Conservation (phyloP, 2,797 vertebrate genomes). For the Hyperoplus immaculatus region DNA sequence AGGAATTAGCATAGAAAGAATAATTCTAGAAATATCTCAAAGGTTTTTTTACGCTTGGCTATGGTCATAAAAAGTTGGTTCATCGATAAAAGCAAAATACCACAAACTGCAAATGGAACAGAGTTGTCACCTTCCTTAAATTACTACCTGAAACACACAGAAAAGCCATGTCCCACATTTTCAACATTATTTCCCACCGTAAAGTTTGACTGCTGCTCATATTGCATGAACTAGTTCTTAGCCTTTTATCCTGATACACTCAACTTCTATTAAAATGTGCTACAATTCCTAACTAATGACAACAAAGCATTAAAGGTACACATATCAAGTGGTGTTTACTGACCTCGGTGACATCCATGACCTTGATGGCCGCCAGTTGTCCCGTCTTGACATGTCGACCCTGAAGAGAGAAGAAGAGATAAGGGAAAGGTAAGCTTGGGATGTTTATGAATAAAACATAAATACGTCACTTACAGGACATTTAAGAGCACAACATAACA, state of each 20-base stretch:
- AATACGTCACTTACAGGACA: background rate
- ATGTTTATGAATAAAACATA: background rate
- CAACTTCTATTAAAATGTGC: background rate
- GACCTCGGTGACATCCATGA: constrained; percentile 99
- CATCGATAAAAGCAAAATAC: background rate
- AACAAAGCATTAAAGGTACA: background rate
- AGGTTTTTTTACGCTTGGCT: background rate
- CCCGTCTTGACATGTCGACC: constrained; percentile 99
- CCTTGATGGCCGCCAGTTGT: constrained; percentile 98
- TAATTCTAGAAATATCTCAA: background rate
- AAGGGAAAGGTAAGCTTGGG: constrained; percentile 1
- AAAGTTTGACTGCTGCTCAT: background rate
- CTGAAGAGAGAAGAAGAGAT: constrained; percentile 76
- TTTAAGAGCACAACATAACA: background rate
- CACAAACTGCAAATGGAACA: background rate
- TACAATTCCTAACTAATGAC: background rate
- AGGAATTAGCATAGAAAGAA: background rate
- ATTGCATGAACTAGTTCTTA: background rate
- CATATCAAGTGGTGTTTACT: constrained; percentile 55
- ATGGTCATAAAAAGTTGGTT: background rate
- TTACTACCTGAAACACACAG: background rate
- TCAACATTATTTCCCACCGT: background rate
- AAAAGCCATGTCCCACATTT: background rate
- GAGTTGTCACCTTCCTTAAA: background rate
- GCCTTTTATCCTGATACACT: background rate